Evolutionary conservation across 2,113 vertebrate genomes (phyloP).

Genomic region (Perccottus glenii): DNA sequence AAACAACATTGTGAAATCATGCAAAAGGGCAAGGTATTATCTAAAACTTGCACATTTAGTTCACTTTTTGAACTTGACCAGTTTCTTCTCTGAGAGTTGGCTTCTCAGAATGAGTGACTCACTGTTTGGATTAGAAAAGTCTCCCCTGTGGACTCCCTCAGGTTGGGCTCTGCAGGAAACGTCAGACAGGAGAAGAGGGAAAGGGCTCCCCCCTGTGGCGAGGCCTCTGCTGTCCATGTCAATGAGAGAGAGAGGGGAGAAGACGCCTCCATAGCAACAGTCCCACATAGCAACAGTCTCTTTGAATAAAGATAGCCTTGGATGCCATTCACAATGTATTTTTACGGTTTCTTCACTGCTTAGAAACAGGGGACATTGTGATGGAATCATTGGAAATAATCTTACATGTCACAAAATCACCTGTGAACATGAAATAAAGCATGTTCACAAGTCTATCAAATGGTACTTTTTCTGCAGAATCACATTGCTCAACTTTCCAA

Average conservation of each 20-base stretch:
- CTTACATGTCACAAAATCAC: slow-evolving; percentile 9
- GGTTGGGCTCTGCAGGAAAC: slow-evolving; percentile 34
- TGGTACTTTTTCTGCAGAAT: too few relatives aligned
- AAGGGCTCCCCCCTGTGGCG: slow-evolving; percentile 80
- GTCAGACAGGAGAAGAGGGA: slow-evolving; percentile 49
- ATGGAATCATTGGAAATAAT: slow-evolving; percentile 9
- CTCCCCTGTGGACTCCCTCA: slow-evolving; percentile 32
- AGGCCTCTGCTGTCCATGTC: slow-evolving; percentile 59
- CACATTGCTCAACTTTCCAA: too few relatives aligned
- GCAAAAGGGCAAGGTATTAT: too few relatives aligned
- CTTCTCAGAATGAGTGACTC: slow-evolving; percentile 30
- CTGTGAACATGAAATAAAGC: background rate
- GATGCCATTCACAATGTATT: slow-evolving; percentile 53
- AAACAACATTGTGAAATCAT: too few relatives aligned
- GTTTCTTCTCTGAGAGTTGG: too few relatives aligned
- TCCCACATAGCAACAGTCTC: slow-evolving; percentile 80
- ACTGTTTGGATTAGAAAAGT: slow-evolving; percentile 45
- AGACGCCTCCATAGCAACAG: slow-evolving; percentile 82
- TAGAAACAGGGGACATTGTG: slow-evolving; percentile 41
- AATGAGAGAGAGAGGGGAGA: slow-evolving; percentile 15
- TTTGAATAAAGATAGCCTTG: slow-evolving; percentile 72
- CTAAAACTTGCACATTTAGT: background rate
- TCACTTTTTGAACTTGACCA: slow-evolving; percentile 33
- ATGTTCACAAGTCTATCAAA: too few relatives aligned
- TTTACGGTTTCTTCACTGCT: slow-evolving; percentile 25